A percentile compares a stretch with the other conserved stretches of the same genome.
Evolutionary conservation across 2,888 invertebrate species (phyloP).

Genomic region (Deilephila porcellus): DNA sequence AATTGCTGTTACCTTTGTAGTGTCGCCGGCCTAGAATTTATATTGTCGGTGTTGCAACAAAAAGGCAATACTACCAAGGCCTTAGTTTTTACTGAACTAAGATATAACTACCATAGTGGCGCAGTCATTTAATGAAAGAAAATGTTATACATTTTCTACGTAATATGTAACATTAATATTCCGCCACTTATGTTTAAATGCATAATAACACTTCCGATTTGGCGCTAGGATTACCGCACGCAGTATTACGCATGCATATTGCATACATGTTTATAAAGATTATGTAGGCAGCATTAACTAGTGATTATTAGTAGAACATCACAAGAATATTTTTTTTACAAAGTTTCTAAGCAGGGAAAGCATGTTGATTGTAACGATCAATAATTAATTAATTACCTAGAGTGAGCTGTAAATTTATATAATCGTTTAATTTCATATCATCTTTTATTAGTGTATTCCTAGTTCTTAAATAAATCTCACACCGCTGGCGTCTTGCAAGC

Average conservation of each 20-base stretch:
- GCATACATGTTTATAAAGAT: not conserved
- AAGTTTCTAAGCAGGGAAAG: no score
- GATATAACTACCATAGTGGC: not conserved
- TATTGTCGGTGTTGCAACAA: not conserved
- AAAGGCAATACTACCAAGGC: not conserved
- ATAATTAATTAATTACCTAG: no score
- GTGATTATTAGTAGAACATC: no score
- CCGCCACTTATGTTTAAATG: not conserved
- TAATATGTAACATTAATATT: no score
- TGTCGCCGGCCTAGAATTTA: not conserved
- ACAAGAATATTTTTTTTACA: no score
- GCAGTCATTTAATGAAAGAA: not conserved
- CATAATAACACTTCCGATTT: not conserved
- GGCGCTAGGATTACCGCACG: conserved; percentile 6
- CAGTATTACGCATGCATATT: not conserved
- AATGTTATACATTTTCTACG: not conserved
- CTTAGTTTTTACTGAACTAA: not conserved
- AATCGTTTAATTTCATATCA: no score
- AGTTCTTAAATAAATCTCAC: no score
- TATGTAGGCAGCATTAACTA: not conserved
- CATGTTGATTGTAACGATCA: no score
- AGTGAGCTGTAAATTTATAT: no score
- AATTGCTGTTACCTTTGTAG: not conserved
- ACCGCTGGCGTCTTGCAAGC: no score
- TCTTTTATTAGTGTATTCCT: no score